Conservation (phyloP, 2,797 vertebrate species). For the Gastrophryne carolinensis region DNA sequence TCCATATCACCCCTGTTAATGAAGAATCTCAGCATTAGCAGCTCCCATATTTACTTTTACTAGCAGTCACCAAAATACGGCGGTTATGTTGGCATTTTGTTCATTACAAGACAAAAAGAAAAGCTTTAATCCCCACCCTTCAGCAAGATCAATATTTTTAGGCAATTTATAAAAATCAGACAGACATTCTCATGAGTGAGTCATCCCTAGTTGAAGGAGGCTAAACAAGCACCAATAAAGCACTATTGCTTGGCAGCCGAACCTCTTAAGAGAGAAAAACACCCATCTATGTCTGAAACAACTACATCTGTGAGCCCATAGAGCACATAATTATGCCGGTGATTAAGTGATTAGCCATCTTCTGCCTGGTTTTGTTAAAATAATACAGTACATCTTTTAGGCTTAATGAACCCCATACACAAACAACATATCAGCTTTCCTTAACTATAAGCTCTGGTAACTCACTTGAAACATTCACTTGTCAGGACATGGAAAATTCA, state of each 20-base stretch:
- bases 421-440: slow-evolving; percentile 8
- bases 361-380: slow-evolving; percentile 39
- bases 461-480: slow-evolving; percentile 33
- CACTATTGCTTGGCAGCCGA: slow-evolving; percentile 47
- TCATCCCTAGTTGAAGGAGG: slow-evolving; percentile 17
- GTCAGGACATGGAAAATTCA: neutral
- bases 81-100: too few relatives aligned
- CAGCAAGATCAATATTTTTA: neutral
- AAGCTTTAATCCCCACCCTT: neutral
- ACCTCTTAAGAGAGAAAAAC: slow-evolving; percentile 50
- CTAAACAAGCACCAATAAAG: slow-evolving; percentile 44
- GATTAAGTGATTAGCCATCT: slow-evolving; percentile 52
- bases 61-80: too few relatives aligned
- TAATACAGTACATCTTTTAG: slow-evolving; percentile 44
- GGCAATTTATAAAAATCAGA: slow-evolving; percentile 19
- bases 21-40: too few relatives aligned
- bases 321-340: slow-evolving; percentile 51
- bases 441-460: slow-evolving; percentile 14
- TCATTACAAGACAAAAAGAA: neutral
- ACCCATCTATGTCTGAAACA: slow-evolving; percentile 25
- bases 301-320: slow-evolving; percentile 45
- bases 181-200: slow-evolving; percentile 6
- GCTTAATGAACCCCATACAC: slow-evolving; percentile 31
- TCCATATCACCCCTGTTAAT: too few relatives aligned
- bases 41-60: too few relatives aligned